phyloP scores from a whole-genome alignment of 1,140 invertebrate species.

The Planococcus citri region DNA sequence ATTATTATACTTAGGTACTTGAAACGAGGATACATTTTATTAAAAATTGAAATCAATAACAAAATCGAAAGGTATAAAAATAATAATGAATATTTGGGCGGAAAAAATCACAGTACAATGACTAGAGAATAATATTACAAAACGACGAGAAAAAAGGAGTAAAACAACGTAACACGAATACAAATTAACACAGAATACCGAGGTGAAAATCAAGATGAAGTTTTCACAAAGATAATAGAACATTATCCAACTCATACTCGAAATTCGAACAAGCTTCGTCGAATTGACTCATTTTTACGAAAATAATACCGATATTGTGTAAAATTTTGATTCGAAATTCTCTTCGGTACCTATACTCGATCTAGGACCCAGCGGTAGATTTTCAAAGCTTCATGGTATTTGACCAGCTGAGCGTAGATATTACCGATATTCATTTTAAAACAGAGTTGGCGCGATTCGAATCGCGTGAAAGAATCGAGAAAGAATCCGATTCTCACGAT shows the following conservation, averaged over 20 bases:
- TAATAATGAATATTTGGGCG: too few species aligned
- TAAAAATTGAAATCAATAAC: too few species aligned
- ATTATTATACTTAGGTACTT: too few species aligned
- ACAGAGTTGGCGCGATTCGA: too few species aligned
- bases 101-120: neutral
- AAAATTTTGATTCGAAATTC: constrained; percentile 91
- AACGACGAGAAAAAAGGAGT: too few species aligned
- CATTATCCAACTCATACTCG: constrained; percentile 66
- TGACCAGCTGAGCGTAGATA: constrained; percentile 89
- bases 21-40: too few species aligned
- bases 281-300: constrained; percentile 91
- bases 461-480: too few species aligned
- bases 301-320: constrained; percentile 94
- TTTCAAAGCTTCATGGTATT: constrained; percentile 94
- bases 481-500: too few species aligned
- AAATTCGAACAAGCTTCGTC: constrained; percentile 86
- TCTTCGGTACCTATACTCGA: constrained; percentile 84
- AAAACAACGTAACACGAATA: too few species aligned
- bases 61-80: too few species aligned
- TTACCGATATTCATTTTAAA: constrained; percentile 98
- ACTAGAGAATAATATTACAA: neutral
- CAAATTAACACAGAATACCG: neutral
- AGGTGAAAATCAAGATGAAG: neutral
- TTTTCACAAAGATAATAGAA: constrained; percentile 59
- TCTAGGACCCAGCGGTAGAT: constrained; percentile 95